phyloP scores from a whole-genome alignment of 2,113 vertebrate genomes.

The Lycaon pictus region DNA sequence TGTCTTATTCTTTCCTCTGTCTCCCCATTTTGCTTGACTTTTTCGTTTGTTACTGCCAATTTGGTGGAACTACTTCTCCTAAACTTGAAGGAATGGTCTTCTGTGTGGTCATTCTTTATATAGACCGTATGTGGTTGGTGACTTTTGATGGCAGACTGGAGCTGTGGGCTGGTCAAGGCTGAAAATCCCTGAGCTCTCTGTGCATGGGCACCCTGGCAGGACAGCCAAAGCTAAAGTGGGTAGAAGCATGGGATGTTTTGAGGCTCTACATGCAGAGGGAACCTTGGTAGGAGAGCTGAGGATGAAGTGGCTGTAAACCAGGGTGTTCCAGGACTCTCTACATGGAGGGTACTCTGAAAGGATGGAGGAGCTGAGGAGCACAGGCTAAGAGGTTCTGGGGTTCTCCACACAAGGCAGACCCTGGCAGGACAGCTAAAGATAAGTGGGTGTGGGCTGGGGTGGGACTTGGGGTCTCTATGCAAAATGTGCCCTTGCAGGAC shows the following conservation, averaged over 20 bases:
- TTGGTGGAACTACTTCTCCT: not conserved
- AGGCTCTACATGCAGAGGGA: not conserved
- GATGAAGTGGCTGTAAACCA: not conserved
- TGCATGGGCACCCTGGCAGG: not conserved
- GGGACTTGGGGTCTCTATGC: not conserved
- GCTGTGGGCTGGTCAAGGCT: not conserved
- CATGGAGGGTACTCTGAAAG: not conserved
- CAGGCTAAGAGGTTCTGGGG: not conserved
- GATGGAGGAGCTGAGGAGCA: not conserved
- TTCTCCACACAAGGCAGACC: not conserved
- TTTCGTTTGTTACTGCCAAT: not conserved
- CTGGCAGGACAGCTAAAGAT: not conserved
- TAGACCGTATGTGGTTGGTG: not conserved
- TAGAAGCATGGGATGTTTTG: not conserved
- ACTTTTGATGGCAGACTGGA: not conserved
- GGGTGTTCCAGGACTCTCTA: not conserved
- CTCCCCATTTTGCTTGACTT: not conserved
- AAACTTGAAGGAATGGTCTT: not conserved
- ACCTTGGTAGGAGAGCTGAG: not conserved
- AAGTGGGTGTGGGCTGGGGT: not conserved
- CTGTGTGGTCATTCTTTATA: not conserved
- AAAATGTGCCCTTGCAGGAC: not conserved
- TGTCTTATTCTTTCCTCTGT: not conserved
- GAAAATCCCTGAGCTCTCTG: not conserved
- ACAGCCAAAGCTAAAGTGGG: not conserved